phyloP scores from a whole-genome alignment of 2,797 vertebrate species.

The Danio albolineatus region DNA sequence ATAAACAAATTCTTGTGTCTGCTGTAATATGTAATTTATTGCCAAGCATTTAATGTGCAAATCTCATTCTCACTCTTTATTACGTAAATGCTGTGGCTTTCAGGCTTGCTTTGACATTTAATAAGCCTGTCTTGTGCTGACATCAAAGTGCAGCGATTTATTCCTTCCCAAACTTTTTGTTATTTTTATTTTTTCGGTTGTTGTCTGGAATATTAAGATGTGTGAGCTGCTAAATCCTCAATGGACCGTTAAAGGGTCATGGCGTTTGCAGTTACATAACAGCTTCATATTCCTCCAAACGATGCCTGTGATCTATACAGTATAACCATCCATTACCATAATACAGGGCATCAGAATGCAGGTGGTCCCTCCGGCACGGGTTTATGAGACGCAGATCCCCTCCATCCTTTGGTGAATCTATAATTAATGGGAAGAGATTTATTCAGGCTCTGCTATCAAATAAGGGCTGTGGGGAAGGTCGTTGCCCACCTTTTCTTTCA shows the following conservation, averaged over 20 bases:
- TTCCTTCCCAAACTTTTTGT: constrained; percentile 8
- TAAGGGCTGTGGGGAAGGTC: constrained; percentile 66
- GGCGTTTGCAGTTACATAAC: constrained; percentile 50
- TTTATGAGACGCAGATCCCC: constrained; percentile 38
- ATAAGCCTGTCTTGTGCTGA: constrained; percentile 1
- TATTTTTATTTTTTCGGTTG: background rate
- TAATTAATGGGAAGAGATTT: constrained; percentile 67
- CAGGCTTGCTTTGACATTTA: constrained; percentile 17
- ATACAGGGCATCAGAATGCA: constrained; percentile 61
- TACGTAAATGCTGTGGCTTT: constrained; percentile 6
- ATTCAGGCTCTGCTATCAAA: constrained; percentile 62
- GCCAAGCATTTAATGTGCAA: constrained; percentile 12
- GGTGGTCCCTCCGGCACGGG: constrained; percentile 37
- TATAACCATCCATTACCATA: constrained; percentile 58
- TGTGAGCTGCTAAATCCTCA: constrained; percentile 25
- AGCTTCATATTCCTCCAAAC: constrained; percentile 44
- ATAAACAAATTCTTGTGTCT: background rate
- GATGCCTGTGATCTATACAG: constrained; percentile 41
- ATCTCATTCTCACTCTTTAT: constrained; percentile 7
- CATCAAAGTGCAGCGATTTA: constrained; percentile 14
- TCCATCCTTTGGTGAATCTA: constrained; percentile 49
- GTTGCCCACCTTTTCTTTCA: constrained; percentile 57
- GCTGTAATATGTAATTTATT: background rate
- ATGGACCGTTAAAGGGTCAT: constrained; percentile 20
- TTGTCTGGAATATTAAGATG: constrained; percentile 27